phyloP scores from a whole-genome alignment of 2,888 invertebrate genomes.

The Drosophila subsilvestris region DNA sequence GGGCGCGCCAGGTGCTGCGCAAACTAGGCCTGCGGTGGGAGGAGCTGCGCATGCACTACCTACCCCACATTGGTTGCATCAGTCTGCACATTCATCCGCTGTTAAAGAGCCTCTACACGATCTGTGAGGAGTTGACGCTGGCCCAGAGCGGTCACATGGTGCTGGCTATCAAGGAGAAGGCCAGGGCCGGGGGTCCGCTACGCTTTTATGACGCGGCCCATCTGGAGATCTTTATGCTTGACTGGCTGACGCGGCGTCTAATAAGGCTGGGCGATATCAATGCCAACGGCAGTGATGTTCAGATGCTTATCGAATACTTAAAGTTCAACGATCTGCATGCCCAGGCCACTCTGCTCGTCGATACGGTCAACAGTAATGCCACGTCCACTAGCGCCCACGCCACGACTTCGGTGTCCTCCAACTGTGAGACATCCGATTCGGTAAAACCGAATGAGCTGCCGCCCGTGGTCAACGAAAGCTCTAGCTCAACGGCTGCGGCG shows the following conservation, averaged over 20 bases:
- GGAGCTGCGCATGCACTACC: constrained; percentile 76
- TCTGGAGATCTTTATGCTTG: constrained; percentile 81
- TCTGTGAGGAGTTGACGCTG: constrained; percentile 84
- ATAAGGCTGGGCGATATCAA: constrained; percentile 69
- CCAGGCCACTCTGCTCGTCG: constrained; percentile 65
- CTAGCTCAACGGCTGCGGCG: neutral
- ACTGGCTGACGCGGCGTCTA: constrained; percentile 77
- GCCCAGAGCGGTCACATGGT: constrained; percentile 75
- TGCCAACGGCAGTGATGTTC: constrained; percentile 68
- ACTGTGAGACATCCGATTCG: neutral
- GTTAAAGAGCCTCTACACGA: constrained; percentile 84
- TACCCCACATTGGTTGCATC: constrained; percentile 82
- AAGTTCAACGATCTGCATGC: constrained; percentile 73
- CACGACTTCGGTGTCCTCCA: neutral
- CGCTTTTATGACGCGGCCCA: constrained; percentile 75
- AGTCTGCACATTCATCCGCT: constrained; percentile 83
- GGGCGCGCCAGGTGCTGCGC: constrained; percentile 80
- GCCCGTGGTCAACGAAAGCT: neutral
- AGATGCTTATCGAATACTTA: constrained; percentile 74
- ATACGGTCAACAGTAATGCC: constrained; percentile 64
- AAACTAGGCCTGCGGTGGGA: constrained; percentile 82
- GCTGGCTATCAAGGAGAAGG: constrained; percentile 59
- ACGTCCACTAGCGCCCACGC: neutral
- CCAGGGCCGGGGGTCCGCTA: constrained; percentile 53
- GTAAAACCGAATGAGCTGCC: neutral